These are phyloP conservation scores for Leptocoma aspasia DNA, from an alignment of 2,113 vertebrate species.

Conservation along the genomic window DNA sequence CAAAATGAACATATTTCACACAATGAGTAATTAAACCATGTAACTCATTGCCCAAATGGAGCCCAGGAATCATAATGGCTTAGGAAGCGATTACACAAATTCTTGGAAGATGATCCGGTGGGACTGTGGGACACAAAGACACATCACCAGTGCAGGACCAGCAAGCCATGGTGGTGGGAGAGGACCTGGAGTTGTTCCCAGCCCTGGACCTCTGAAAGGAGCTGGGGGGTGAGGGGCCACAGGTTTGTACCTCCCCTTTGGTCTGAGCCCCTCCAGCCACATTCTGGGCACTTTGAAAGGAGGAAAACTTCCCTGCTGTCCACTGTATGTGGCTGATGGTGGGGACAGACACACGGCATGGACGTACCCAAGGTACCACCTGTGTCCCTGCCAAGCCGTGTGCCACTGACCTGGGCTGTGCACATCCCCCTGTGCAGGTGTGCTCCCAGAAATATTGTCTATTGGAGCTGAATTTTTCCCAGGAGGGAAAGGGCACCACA, in stretches of 20 bases:
- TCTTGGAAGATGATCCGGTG: neutral
- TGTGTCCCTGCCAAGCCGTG: neutral
- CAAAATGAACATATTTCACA: neutral
- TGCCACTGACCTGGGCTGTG: neutral
- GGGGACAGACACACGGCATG: accelerated
- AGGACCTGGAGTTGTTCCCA: neutral
- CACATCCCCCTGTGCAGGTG: neutral
- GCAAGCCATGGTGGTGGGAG: neutral
- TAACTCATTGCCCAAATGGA: neutral
- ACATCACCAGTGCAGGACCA: accelerated
- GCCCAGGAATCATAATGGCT: neutral
- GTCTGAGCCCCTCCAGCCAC: neutral
- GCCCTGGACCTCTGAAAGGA: neutral
- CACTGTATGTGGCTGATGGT: neutral
- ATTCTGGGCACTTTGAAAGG: accelerated
- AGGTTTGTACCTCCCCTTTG: no score
- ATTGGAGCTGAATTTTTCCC: accelerated
- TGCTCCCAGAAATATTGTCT: neutral
- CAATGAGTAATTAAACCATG: neutral
- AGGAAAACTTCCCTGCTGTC: neutral
- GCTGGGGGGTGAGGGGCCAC: neutral
- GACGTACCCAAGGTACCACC: neutral
- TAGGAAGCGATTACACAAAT: neutral
- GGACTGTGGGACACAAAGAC: neutral
- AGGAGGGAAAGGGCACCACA: neutral